Conservation (phyloP, 2,888 invertebrate genomes). For the Lamellibrachia satsuma region DNA sequence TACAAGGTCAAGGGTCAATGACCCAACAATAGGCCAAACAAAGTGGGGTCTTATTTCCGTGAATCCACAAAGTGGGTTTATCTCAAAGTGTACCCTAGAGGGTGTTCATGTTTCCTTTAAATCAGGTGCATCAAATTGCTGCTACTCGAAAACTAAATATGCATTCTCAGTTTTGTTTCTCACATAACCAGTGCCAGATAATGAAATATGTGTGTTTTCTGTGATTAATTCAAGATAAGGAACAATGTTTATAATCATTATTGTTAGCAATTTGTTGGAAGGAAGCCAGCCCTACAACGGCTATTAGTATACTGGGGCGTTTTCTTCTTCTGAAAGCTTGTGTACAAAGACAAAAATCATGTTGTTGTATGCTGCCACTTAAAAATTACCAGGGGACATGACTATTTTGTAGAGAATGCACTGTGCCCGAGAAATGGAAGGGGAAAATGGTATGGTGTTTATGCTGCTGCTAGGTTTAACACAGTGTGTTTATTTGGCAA, state of each 20-base stretch:
- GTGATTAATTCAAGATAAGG: not conserved
- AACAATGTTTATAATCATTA: not conserved
- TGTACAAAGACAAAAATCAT: not conserved
- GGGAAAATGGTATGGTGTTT: not conserved
- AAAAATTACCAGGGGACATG: not conserved
- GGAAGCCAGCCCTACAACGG: not conserved
- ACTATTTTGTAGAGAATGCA: not conserved
- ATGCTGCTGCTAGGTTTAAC: not conserved
- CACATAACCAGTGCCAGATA: not conserved
- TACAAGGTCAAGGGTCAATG: constrained; percentile 1
- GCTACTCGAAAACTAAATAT: not conserved
- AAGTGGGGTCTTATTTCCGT: not conserved
- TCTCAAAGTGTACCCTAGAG: not conserved
- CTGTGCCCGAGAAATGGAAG: not conserved
- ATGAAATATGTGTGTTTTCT: not conserved
- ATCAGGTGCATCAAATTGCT: not conserved
- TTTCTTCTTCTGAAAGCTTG: not conserved
- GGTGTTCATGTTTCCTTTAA: not conserved
- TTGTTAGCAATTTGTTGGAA: not conserved
- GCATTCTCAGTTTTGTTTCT: not conserved
- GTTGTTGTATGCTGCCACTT: not conserved
- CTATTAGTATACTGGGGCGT: not conserved
- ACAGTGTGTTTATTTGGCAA: not conserved
- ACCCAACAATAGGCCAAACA: not conserved
- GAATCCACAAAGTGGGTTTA: not conserved